phyloP scores from a whole-genome alignment of 2,113 vertebrate species.

The Poecile atricapillus region DNA sequence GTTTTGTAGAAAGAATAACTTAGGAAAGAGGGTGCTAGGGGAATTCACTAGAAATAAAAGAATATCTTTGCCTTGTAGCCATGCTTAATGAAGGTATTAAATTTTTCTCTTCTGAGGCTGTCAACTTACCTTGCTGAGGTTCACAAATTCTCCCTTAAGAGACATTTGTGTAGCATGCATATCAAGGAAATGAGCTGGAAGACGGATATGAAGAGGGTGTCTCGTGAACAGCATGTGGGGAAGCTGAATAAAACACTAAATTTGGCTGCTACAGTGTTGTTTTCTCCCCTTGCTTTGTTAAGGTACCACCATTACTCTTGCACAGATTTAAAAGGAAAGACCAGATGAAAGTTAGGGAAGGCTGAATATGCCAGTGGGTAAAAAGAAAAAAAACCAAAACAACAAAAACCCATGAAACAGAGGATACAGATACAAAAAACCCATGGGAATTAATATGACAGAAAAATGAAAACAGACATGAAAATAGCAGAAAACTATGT shows the following conservation, averaged over 20 bases:
- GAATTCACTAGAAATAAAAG: conserved; percentile 12
- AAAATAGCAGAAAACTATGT: not conserved
- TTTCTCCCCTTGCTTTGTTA: not conserved
- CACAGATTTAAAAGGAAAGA: not conserved
- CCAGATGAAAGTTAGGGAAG: not conserved
- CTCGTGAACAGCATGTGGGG: not conserved
- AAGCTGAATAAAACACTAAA: not conserved
- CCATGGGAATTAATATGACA: not conserved
- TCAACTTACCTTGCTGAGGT: not conserved
- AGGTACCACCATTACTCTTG: not conserved
- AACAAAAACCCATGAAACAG: not conserved
- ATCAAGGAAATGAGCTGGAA: conserved; percentile 9
- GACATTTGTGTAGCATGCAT: not conserved
- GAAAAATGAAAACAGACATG: not conserved
- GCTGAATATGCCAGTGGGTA: not conserved
- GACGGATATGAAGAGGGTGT: not conserved
- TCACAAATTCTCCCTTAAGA: conserved; percentile 27
- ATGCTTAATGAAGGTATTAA: conserved; percentile 22
- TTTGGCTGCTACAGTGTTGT: not conserved
- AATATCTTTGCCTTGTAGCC: conserved; percentile 19
- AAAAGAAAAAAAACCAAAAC: not conserved
- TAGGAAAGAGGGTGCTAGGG: not conserved
- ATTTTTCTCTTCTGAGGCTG: conserved; percentile 1
- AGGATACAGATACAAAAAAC: not conserved
- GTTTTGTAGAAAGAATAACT: not conserved